Evolutionary conservation across 2,888 invertebrate genomes (phyloP).

Genomic region (Melanophora roralis): DNA sequence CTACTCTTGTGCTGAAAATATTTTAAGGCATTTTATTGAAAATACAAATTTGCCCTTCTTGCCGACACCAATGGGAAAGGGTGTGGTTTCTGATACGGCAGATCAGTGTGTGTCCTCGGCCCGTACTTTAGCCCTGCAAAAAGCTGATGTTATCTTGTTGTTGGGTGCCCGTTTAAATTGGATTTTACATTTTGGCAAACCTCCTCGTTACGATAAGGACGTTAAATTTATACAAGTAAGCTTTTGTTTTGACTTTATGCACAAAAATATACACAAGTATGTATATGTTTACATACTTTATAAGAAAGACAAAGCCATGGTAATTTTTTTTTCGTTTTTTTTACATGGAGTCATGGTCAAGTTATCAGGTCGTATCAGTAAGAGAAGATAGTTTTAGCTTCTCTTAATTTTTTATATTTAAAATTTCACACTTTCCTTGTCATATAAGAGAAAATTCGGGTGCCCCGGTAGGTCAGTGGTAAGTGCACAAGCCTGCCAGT

Average conservation of each 20-base stretch:
- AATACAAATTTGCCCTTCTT: conserved; percentile 90
- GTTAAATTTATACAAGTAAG: conserved; percentile 90
- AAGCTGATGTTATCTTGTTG: conserved; percentile 92
- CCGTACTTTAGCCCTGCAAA: conserved; percentile 88
- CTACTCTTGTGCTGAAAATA: conserved; percentile 87
- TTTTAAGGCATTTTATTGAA: conserved; percentile 83
- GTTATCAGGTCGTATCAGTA: too few species aligned
- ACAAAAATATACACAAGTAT: too few species aligned
- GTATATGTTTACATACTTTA: too few species aligned
- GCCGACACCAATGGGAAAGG: conserved; percentile 96
- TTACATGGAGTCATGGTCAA: too few species aligned
- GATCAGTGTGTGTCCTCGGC: conserved; percentile 89
- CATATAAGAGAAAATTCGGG: too few species aligned
- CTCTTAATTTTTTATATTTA: too few species aligned
- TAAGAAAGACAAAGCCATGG: too few species aligned
- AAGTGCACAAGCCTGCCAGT: too few species aligned
- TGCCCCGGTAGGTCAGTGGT: too few species aligned
- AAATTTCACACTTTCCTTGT: too few species aligned
- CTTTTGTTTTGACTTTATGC: background rate
- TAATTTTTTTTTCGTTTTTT: too few species aligned
- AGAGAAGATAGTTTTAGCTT: too few species aligned
- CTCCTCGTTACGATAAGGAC: conserved; percentile 88
- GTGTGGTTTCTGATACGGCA: conserved; percentile 85
- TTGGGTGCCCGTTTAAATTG: conserved; percentile 96
- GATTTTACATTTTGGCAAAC: conserved; percentile 97